A percentile compares a stretch with the other conserved stretches of the same genome.
phyloP scores from a whole-genome alignment of 2,888 invertebrate genomes.

The Agrotis puta region DNA sequence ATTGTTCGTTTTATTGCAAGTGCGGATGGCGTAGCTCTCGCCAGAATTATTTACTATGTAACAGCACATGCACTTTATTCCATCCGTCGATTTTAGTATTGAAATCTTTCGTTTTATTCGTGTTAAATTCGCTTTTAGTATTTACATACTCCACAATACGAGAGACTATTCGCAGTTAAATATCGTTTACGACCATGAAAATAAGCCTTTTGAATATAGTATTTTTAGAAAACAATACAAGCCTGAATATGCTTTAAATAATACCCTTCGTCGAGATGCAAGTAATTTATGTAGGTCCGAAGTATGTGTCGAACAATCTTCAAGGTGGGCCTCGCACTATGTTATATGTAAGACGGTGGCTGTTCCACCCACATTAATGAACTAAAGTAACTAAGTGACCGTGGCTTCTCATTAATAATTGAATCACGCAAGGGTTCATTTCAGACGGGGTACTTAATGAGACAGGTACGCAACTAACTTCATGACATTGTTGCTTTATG shows the following conservation, averaged over 20 bases:
- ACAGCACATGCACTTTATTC: conserved; percentile 88
- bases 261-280: conserved; percentile 25
- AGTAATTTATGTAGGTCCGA: conserved; percentile 52
- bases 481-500: conserved; percentile 62
- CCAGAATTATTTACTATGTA: conserved; percentile 89
- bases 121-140: conserved; percentile 67
- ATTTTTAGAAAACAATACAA: conserved; percentile 27
- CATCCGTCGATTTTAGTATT: conserved; percentile 83
- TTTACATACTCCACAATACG: conserved; percentile 42
- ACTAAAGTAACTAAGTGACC: conserved; percentile 76
- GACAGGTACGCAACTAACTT: conserved; percentile 70
- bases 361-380: conserved; percentile 68
- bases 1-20: conserved; percentile 89
- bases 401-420: conserved; percentile 74
- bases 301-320: conserved; percentile 54
- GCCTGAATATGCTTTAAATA: conserved; percentile 22
- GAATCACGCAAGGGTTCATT: conserved; percentile 74
- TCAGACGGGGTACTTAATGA: conserved; percentile 69
- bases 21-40: conserved; percentile 85
- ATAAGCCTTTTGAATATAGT: conserved; percentile 12
- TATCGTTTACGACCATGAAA: conserved; percentile 17
- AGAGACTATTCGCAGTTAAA: conserved; percentile 23
- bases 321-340: conserved; percentile 51
- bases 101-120: conserved; percentile 80
- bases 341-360: conserved; percentile 56